These are phyloP conservation scores for Columba guinea DNA, from an alignment of 2,797 vertebrate species.

Conservation along the genomic window DNA sequence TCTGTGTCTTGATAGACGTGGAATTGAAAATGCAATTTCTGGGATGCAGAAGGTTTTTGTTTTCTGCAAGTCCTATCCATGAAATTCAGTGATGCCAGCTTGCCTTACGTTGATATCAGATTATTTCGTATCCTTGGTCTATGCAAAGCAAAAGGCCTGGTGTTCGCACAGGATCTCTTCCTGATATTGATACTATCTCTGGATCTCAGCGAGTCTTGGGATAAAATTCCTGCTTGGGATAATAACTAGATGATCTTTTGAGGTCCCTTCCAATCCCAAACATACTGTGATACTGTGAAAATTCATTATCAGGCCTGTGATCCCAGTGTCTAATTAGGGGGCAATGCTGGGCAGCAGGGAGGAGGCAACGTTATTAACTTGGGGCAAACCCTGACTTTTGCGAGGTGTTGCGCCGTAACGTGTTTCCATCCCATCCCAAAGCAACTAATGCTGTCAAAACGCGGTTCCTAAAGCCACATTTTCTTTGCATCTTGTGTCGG, in stretches of 20 bases:
- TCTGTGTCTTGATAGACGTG: rapidly evolving
- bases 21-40: not conserved
- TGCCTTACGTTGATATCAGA: rapidly evolving
- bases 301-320: not conserved
- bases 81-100: rapidly evolving
- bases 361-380: too few relatives aligned
- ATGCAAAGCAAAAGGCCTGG: rapidly evolving
- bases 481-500: not conserved
- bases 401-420: rapidly evolving
- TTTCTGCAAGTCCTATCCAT: not conserved
- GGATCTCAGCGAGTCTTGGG: not conserved
- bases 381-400: not conserved
- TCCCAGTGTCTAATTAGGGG: not conserved
- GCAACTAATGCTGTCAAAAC: not conserved
- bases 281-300: too few relatives aligned
- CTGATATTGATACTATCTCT: not conserved
- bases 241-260: too few relatives aligned
- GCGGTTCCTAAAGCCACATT: not conserved
- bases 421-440: not conserved
- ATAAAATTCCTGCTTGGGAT: too few relatives aligned
- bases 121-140: not conserved
- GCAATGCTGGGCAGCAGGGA: not conserved
- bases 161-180: not conserved
- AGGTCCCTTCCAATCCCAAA: too few relatives aligned
- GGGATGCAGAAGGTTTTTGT: not conserved